Conservation (phyloP, 2,113 vertebrate genomes). For the Myotis brandtii region DNA sequence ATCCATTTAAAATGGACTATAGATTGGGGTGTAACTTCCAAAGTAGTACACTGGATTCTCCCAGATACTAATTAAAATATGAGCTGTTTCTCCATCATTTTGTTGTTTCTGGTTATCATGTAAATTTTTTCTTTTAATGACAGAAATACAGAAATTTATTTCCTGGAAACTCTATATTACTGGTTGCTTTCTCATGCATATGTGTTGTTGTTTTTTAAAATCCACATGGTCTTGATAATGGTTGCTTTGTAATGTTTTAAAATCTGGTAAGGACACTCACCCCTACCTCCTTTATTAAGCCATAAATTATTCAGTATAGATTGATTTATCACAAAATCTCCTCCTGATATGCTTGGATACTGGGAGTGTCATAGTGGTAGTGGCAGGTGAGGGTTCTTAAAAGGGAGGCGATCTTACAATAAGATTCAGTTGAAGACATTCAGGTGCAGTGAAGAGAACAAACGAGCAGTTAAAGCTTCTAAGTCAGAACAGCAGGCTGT, state of each 20-base stretch:
- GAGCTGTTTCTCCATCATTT: background rate
- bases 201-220: background rate
- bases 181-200: background rate
- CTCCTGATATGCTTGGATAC: background rate
- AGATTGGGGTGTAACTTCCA: background rate
- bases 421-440: background rate
- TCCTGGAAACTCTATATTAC: background rate
- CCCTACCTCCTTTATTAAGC: background rate
- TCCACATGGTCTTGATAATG: background rate
- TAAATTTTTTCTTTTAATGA: background rate
- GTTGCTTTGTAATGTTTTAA: slow-evolving; percentile 1
- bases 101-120: background rate
- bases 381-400: background rate
- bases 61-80: background rate
- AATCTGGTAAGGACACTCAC: background rate
- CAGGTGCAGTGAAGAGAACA: background rate
- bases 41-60: background rate
- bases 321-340: background rate
- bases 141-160: background rate
- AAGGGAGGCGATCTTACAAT: background rate
- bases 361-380: background rate
- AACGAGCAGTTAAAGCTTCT: background rate
- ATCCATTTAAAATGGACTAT: slow-evolving; percentile 17
- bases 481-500: background rate
- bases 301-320: background rate